Conservation (phyloP, 2,113 vertebrate species). For the Redunca redunca region DNA sequence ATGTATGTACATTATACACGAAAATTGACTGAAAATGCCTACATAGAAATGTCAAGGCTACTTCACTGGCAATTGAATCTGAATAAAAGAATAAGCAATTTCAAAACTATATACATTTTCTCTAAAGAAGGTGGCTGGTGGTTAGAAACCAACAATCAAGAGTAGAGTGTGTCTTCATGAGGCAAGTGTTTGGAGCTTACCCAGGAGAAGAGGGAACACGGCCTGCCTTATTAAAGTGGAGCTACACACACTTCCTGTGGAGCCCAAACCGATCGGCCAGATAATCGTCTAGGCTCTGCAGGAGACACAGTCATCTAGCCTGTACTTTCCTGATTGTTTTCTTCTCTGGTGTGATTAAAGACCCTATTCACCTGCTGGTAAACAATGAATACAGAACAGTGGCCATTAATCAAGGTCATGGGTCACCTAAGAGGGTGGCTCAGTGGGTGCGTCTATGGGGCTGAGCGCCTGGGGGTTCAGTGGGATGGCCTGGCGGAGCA, state of each 20-base stretch:
- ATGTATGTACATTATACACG: background rate
- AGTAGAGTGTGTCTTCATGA: background rate
- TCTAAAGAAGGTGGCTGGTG: background rate
- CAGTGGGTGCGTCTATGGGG: background rate
- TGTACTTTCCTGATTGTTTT: constrained; percentile 19
- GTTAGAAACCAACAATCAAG: background rate
- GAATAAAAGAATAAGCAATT: background rate
- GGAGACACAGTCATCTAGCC: background rate
- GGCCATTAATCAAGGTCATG: constrained; percentile 5
- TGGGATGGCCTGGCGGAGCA: background rate
- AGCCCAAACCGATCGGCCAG: background rate
- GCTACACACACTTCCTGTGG: background rate
- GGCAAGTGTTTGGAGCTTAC: constrained; percentile 24
- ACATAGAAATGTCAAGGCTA: background rate
- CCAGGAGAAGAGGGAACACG: background rate
- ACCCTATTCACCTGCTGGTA: constrained; percentile 17
- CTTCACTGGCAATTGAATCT: background rate
- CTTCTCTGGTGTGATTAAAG: constrained; percentile 4
- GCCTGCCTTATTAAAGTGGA: background rate
- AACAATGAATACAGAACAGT: constrained; percentile 34
- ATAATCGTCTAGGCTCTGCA: background rate
- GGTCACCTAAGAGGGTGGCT: background rate
- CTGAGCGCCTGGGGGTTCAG: background rate
- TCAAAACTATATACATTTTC: background rate
- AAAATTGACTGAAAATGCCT: background rate